A percentile compares a stretch with the other conserved stretches of the same genome.
Conservation (phyloP, 2,888 invertebrate genomes). For the Dione vanillae region DNA sequence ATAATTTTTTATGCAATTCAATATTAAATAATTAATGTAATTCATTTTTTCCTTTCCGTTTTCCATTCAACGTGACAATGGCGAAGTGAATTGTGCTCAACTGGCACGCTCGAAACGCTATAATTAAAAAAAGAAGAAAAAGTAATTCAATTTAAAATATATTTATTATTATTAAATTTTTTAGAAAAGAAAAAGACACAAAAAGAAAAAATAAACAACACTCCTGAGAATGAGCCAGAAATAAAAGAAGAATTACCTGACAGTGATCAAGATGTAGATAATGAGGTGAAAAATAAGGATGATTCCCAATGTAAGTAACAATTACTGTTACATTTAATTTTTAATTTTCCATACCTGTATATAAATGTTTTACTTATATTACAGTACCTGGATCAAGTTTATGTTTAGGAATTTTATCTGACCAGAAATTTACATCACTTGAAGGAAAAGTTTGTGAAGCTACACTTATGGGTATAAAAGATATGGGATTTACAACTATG, state of each 20-base stretch:
- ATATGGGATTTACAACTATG: slow-evolving; percentile 97
- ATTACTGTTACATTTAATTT: neutral
- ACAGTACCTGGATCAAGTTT: slow-evolving; percentile 87
- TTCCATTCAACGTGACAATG: too few relatives aligned
- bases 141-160: too few relatives aligned
- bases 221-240: slow-evolving; percentile 48
- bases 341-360: neutral
- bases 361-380: slow-evolving; percentile 47
- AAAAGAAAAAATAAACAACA: too few relatives aligned
- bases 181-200: slow-evolving; percentile 62
- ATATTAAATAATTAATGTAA: neutral
- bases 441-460: slow-evolving; percentile 90
- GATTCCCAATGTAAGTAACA: slow-evolving; percentile 66
- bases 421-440: slow-evolving; percentile 83
- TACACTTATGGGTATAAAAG: slow-evolving; percentile 92
- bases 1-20: too few relatives aligned
- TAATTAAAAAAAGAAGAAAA: too few relatives aligned
- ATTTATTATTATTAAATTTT: slow-evolving; percentile 19
- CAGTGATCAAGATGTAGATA: slow-evolving; percentile 46
- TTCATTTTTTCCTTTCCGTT: too few relatives aligned
- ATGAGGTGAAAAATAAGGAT: slow-evolving; percentile 54
- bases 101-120: too few relatives aligned
- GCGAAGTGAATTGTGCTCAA: too few relatives aligned
- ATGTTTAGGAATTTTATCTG: slow-evolving; percentile 85
- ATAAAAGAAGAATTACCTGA: slow-evolving; percentile 57